These are phyloP conservation scores for Eupristina koningsbergeri DNA, from an alignment of 1,140 invertebrate species.

Conservation along the genomic window DNA sequence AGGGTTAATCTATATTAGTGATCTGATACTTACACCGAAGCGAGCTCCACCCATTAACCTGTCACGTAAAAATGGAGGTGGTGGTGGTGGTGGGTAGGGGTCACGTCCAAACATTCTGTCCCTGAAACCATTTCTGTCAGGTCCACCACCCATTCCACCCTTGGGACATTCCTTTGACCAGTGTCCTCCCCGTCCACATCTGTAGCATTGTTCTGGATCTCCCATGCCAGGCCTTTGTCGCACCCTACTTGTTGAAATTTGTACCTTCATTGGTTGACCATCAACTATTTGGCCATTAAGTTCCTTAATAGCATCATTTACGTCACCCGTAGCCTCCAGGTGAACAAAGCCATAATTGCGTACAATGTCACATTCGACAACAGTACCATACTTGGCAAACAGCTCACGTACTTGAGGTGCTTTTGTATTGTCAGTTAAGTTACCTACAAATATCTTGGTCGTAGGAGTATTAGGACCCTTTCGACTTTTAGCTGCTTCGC, in stretches of 20 bases:
- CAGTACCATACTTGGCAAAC: constrained; percentile 90
- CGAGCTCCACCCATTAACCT: constrained; percentile 84
- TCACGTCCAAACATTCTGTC: constrained; percentile 88
- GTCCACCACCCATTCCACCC: constrained; percentile 79
- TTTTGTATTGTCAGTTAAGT: constrained; percentile 90
- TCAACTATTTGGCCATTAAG: constrained; percentile 88
- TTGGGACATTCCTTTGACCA: constrained; percentile 95
- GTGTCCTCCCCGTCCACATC: constrained; percentile 93
- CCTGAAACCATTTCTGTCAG: constrained; percentile 82
- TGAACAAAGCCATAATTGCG: constrained; percentile 94
- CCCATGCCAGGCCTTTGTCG: constrained; percentile 95
- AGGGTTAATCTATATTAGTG: constrained; percentile 34
- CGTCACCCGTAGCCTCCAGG: constrained; percentile 86
- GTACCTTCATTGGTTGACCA: constrained; percentile 90
- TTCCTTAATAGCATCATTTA: constrained; percentile 89
- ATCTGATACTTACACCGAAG: constrained; percentile 80
- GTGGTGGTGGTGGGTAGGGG: constrained; percentile 87
- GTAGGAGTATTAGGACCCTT: constrained; percentile 88
- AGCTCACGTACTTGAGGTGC: constrained; percentile 88
- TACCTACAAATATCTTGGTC: constrained; percentile 92
- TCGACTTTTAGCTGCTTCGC: constrained; percentile 90
- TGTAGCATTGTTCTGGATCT: constrained; percentile 93
- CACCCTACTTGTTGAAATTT: constrained; percentile 92
- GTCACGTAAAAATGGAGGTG: constrained; percentile 88
- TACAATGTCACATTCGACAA: constrained; percentile 92